Evolutionary conservation across 2,888 invertebrate genomes (phyloP), one percentile per base, ranked within the genome.

Genomic region (Drosophila putrida): DNA sequence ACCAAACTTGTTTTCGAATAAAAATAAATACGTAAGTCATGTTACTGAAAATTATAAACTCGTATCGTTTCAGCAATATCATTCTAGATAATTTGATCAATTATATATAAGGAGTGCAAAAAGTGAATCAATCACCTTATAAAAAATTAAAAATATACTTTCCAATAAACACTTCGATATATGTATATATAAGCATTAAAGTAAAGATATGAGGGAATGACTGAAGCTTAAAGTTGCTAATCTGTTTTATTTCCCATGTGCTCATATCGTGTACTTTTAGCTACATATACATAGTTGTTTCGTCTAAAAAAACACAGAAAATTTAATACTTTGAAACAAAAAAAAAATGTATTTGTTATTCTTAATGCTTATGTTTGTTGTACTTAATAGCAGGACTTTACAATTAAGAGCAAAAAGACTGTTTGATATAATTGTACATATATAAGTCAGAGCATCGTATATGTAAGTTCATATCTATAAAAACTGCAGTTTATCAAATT

Each of bases 401-500:
- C 46, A 5, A 28, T 13, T 46, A 31, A 8, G n/a, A 4, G 28
- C 39, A 8, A 53, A 39, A 53, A 53, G 39, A 20, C 2, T 28
- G 51, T 11, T 15, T 10, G 28, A 4, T 36, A 20, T n/a, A 15
- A 28, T 44, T 35, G n/a, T 15, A 25, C 8, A 28, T 28, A 25
- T 10, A 28, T 28, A 38, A 8, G 5, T n/a, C 4, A 53, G 20
- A 15, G 20, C 20, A 20, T 1, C 20, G 20, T 20, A 31, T 11
- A 15, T 2, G 36, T 31, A 13, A 6, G 41, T 38, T 13, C 13
- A 28, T 41, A 53, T 58, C 68, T 28, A n/a, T 11, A 10, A 20
- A 8, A 5, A 25, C n/a, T 46, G 13, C 20, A 54, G 49, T 13
- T 69, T 77, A 55, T 61, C 58, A 47, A 51, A 38, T 13, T 36